Conservation (phyloP, 2,888 invertebrate genomes). For the Aphidius colemani region DNA sequence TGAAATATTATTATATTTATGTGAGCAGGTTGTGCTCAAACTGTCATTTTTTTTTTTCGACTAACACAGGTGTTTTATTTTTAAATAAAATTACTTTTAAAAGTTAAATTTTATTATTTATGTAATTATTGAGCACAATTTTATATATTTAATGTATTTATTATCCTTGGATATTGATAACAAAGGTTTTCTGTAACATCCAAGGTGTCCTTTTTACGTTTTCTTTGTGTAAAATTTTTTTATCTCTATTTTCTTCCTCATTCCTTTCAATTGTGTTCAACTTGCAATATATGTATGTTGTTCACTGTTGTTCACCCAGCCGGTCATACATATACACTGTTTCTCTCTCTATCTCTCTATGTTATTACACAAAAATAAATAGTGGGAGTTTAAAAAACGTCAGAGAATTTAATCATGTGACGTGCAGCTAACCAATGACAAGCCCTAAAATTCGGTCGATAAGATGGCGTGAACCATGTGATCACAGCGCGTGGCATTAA, state of each 20-base stretch:
- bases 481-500: constrained; percentile 22
- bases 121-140: too few species aligned
- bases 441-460: constrained; percentile 17
- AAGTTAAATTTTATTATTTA: too few species aligned
- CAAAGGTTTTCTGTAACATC: too few species aligned
- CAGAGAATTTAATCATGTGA: constrained; percentile 12
- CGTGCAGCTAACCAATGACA: constrained; percentile 14
- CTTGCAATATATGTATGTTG: background rate
- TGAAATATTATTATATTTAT: too few species aligned
- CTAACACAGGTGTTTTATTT: too few species aligned
- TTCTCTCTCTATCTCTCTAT: background rate
- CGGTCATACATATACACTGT: background rate
- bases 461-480: constrained; percentile 25
- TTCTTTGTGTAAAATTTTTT: constrained; percentile 5
- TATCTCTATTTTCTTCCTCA: background rate
- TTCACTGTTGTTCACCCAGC: background rate
- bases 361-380: background rate
- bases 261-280: background rate
- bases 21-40: too few species aligned
- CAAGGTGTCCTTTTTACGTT: background rate
- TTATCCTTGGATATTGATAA: too few species aligned
- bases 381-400: constrained; percentile 6
- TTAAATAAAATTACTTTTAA: too few species aligned
- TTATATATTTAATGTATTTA: too few species aligned
- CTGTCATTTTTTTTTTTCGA: too few species aligned